Conservation (phyloP, 2,797 vertebrate genomes). For the Otolemur crassicaudatus region DNA sequence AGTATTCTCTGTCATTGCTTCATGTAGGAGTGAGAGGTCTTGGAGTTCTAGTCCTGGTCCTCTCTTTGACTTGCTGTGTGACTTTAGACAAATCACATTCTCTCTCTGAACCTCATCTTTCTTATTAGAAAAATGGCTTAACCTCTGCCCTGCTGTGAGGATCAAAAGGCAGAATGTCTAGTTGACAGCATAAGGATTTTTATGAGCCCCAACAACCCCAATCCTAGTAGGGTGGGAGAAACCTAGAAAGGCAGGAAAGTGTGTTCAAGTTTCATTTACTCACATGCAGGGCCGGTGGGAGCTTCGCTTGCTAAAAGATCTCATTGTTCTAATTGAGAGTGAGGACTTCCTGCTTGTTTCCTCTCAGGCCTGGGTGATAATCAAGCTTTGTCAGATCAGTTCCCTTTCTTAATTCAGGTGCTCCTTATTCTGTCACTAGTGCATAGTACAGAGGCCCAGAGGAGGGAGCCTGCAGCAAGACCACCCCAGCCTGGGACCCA, state of each 20-base stretch:
- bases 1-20: background rate
- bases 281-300: accelerated
- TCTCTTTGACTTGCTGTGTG: background rate
- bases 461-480: accelerated
- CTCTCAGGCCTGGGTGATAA: background rate
- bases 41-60: background rate
- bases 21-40: background rate
- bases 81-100: background rate
- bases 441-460: background rate
- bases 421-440: too few relatives aligned
- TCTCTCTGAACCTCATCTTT: background rate
- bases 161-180: background rate
- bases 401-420: background rate
- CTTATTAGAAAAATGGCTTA: background rate
- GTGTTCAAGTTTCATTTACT: background rate
- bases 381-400: background rate
- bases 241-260: background rate
- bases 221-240: background rate
- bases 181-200: background rate
- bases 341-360: background rate
- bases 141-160: background rate
- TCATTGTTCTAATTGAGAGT: background rate
- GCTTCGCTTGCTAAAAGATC: background rate
- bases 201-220: background rate
- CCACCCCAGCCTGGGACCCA: background rate